Evolutionary conservation across 1,140 invertebrate genomes (phyloP).

Genomic region (Cepaea nemoralis): DNA sequence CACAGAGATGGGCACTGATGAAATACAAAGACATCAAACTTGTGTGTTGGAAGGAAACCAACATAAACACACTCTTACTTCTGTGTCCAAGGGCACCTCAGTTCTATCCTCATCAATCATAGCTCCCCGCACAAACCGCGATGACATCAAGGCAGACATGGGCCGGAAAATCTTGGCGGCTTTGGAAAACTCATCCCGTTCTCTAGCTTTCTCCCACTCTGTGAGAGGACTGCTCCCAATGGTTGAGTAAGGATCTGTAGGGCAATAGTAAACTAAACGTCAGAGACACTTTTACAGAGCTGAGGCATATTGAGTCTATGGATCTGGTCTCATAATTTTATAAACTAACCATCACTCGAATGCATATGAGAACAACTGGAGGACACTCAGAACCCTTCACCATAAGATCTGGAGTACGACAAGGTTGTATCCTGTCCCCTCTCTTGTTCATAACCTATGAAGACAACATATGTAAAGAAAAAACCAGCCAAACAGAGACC

Average conservation of each 20-base stretch:
- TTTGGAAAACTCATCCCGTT: slow-evolving; percentile 85
- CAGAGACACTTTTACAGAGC: no score
- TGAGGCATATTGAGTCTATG: no score
- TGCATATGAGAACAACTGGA: no score
- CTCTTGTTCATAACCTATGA: no score
- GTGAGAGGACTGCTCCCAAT: slow-evolving; percentile 74
- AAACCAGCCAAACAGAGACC: no score
- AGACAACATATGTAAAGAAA: no score
- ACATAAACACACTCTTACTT: neutral
- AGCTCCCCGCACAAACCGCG: slow-evolving; percentile 77
- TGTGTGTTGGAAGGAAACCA: neutral
- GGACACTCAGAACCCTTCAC: no score
- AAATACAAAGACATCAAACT: neutral
- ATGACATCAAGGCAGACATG: slow-evolving; percentile 79
- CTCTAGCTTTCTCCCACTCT: slow-evolving; percentile 86
- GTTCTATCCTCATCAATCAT: slow-evolving; percentile 67
- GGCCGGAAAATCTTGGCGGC: slow-evolving; percentile 82
- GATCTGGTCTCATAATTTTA: no score
- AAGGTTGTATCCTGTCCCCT: no score
- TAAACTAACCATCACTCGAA: no score
- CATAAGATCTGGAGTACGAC: no score
- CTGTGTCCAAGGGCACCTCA: neutral
- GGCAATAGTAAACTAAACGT: no score
- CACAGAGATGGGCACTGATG: neutral
- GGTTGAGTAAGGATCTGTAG: slow-evolving; percentile 61